Percentiles rank a stretch among this genome's conserved stretches.
Evolutionary conservation across 2,113 vertebrate species (phyloP).

Genomic region (Coturnix japonica): DNA sequence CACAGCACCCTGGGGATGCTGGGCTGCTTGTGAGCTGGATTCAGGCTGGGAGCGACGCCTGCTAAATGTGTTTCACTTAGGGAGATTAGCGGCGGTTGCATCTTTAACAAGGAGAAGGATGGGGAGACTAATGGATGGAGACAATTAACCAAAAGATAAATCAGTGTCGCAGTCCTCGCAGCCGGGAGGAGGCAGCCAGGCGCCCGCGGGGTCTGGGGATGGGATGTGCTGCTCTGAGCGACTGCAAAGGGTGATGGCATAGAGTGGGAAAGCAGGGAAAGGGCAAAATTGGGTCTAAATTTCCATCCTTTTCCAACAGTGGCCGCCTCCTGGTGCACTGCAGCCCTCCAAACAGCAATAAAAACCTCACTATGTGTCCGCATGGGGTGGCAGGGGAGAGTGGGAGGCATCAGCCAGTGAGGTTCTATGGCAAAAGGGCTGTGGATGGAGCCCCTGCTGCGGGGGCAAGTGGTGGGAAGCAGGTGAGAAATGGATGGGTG

Average conservation of each 20-base stretch:
- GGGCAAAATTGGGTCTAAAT: neutral
- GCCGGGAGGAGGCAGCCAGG: conserved; percentile 21
- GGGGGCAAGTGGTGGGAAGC: neutral
- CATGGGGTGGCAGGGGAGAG: rapidly evolving
- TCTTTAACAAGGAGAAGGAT: conserved; percentile 56
- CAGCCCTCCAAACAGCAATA: neutral
- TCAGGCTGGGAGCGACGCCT: neutral
- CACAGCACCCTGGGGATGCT: rapidly evolving
- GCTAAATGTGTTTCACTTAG: neutral
- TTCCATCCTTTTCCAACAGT: rapidly evolving
- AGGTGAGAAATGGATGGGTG: neutral
- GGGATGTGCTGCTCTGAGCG: neutral
- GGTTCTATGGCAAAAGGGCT: neutral
- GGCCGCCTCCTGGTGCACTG: neutral
- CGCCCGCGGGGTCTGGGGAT: conserved; percentile 10
- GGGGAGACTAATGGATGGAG: conserved; percentile 68
- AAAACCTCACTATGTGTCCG: neutral
- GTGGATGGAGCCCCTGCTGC: neutral
- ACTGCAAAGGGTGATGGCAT: neutral
- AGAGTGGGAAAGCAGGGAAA: neutral
- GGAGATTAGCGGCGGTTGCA: conserved; percentile 35
- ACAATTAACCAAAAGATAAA: conserved; percentile 69
- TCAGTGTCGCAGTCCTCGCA: conserved; percentile 50
- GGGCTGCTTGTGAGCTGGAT: neutral
- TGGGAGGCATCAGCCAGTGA: neutral